A percentile compares a stretch with the other conserved stretches of the same genome.
Evolutionary conservation across 2,797 vertebrate species (phyloP).

Genomic region (Siniperca undulata): DNA sequence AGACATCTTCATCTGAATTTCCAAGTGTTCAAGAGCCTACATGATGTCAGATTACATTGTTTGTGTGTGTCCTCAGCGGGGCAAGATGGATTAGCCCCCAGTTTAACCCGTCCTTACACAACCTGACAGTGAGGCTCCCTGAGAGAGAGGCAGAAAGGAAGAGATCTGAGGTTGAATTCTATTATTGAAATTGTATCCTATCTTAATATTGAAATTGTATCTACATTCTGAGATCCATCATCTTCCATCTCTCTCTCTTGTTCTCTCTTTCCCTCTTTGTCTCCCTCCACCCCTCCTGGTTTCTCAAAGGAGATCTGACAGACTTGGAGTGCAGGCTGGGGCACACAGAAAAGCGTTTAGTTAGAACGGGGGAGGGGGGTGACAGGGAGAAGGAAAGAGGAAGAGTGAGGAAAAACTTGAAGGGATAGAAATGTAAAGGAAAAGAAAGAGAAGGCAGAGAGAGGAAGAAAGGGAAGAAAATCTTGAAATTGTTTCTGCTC

Average conservation of each 20-base stretch:
- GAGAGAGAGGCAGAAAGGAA: slow-evolving; percentile 43
- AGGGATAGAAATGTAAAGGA: slow-evolving; percentile 28
- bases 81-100: slow-evolving; percentile 67
- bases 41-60: slow-evolving; percentile 62
- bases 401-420: slow-evolving; percentile 35
- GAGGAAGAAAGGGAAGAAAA: slow-evolving; percentile 32
- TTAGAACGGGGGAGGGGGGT: slow-evolving; percentile 4
- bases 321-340: slow-evolving; percentile 40
- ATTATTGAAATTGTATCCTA: slow-evolving; percentile 65
- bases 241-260: slow-evolving; percentile 49
- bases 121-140: slow-evolving; percentile 58
- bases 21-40: slow-evolving; percentile 47
- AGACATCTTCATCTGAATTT: slow-evolving; percentile 69
- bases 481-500: slow-evolving; percentile 52
- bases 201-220: slow-evolving; percentile 69
- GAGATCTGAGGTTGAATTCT: slow-evolving; percentile 57
- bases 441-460: neutral
- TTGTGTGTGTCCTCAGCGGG: slow-evolving; percentile 50
- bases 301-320: slow-evolving; percentile 62
- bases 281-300: slow-evolving; percentile 26
- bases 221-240: slow-evolving; percentile 59
- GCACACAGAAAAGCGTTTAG: slow-evolving; percentile 44
- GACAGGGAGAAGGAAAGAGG: slow-evolving; percentile 8
- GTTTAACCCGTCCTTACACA: slow-evolving; percentile 59
- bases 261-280: slow-evolving; percentile 37